Evolutionary conservation across 2,797 vertebrate species (phyloP), one percentile per base, ranked within the genome.

Genomic region (Pelochelys cantorii): DNA sequence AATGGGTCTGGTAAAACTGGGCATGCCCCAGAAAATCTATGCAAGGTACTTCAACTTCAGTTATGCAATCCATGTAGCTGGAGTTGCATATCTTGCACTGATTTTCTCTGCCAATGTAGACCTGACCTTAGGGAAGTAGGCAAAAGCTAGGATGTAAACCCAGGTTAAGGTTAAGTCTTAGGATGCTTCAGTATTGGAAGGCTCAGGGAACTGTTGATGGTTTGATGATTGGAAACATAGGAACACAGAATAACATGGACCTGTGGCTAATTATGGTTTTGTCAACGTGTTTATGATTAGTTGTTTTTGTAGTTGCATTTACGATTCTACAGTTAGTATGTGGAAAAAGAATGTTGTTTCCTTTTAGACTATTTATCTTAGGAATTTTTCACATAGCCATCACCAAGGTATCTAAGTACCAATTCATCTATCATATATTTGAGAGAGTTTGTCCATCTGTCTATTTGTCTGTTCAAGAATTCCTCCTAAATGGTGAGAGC

Each of bases 271-370:
- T 84, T 62, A 75, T 48, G 14, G 29, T 84, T 84, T 6, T 86
- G 23, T 31, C 29, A 27, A 62, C 14, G 27, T 31, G 60, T 62
- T 62, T 62, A 74, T 79, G 27, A 89, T 25, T 81, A 3, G 53
- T 84, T 89, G 7, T 81, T 90, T 77, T 13, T 78, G 84, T 87
- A 62, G 29, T 62, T 62, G 60, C 60, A 15, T 62, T 62, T 62
- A 13, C 7, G 29, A 13, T 62, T 62, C 60, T 56, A 54, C 3
- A 3, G 9, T 56, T 74, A 0, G 22, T 84, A 77, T 80, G 2
- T 79, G 60, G 60, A 12, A 57, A 25, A 81, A 83, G 62, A 34
- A 59, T 82, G 2, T 2, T 68, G 48, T 2, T 82, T 89, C 4
- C 15, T 80, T 92, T 71, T 77, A 59, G 5, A 62, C 29, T 62